Conservation (phyloP, 2,797 vertebrate species). For the Gila robusta region DNA sequence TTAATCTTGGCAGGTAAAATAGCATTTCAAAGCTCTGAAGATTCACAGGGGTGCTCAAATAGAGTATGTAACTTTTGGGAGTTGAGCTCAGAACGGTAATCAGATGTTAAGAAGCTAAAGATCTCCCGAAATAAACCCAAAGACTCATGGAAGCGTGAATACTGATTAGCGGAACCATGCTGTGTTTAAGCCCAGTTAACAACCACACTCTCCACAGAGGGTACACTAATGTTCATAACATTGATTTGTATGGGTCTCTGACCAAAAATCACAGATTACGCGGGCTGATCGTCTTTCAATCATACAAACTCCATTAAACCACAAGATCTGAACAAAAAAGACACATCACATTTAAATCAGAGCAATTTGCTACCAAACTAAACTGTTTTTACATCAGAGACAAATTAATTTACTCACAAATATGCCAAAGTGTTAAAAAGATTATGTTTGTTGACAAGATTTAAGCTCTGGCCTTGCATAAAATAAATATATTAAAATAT, state of each 20-base stretch:
- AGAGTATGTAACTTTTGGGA: not conserved
- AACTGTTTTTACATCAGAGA: not conserved
- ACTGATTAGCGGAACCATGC: constrained; percentile 14
- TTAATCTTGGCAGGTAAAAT: not conserved
- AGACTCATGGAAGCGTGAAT: not conserved
- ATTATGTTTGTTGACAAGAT: not conserved
- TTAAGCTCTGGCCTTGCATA: not conserved
- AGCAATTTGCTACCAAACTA: not conserved
- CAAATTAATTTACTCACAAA: not conserved
- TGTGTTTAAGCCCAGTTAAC: constrained; percentile 22
- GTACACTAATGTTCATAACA: constrained; percentile 7
- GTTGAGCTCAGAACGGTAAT: constrained; percentile 15
- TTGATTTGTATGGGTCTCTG: constrained; percentile 44
- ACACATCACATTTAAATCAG: not conserved
- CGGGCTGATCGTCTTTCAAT: not conserved
- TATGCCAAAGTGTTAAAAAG: constrained; percentile 6
- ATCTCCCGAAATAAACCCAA: constrained; percentile 8
- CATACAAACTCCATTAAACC: constrained; percentile 10
- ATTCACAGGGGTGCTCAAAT: not conserved
- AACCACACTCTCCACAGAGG: not conserved
- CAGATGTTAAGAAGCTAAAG: constrained; percentile 25
- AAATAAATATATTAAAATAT: not conserved
- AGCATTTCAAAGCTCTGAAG: not conserved
- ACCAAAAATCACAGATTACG: constrained; percentile 1
- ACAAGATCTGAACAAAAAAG: not conserved